A percentile compares a stretch with the other conserved stretches of the same genome.
Evolutionary conservation across 2,888 invertebrate genomes (phyloP).

Genomic region (Pseudeuparius sepicola): DNA sequence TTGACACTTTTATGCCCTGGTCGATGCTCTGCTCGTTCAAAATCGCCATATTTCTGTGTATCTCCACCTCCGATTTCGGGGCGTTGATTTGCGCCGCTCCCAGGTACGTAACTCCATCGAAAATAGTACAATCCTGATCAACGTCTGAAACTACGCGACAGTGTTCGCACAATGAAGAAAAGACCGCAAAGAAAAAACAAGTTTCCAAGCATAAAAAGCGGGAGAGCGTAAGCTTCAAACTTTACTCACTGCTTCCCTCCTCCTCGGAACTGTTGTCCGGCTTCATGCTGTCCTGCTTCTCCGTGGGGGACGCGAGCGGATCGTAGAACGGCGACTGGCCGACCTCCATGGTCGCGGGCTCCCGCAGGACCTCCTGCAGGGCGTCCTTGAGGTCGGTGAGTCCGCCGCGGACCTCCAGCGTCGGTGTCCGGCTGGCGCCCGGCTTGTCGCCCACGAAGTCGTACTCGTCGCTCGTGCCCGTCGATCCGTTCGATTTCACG

Average conservation of each 20-base stretch:
- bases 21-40: conserved; percentile 68
- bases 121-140: conserved; percentile 83
- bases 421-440: conserved; percentile 42
- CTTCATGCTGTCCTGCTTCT: conserved; percentile 74
- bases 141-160: conserved; percentile 61
- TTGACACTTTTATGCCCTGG: conserved; percentile 75
- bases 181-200: not conserved
- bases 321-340: conserved; percentile 43
- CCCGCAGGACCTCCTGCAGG: conserved; percentile 46
- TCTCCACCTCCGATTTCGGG: conserved; percentile 86
- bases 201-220: not conserved
- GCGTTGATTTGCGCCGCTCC: conserved; percentile 86
- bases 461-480: conserved; percentile 60
- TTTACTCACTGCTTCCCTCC: conserved; percentile 28
- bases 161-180: not conserved
- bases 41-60: conserved; percentile 86
- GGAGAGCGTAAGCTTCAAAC: not conserved
- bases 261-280: conserved; percentile 64
- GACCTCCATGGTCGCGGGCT: conserved; percentile 23
- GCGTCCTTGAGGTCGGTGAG: conserved; percentile 52
- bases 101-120: conserved; percentile 86
- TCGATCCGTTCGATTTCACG: conserved; percentile 59
- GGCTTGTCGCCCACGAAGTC: conserved; percentile 53
- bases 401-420: conserved; percentile 52
- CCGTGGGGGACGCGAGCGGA: conserved; percentile 39